Percentiles rank a stretch among this genome's conserved stretches.
phyloP scores from a whole-genome alignment of 2,113 vertebrate genomes.

The Taxidea taxus region DNA sequence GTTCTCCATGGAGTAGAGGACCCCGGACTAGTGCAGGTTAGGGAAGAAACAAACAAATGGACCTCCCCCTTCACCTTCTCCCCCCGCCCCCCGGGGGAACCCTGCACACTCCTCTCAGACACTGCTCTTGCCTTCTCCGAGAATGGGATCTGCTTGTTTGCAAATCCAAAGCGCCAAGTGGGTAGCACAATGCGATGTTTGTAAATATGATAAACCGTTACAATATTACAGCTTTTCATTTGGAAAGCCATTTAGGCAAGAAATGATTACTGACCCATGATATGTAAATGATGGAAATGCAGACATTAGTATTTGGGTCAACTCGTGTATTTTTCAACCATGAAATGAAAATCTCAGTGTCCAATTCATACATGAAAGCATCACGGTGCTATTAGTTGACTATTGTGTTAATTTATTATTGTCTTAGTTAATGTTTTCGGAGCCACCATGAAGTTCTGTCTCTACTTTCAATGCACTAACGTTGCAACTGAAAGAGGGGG shows the following conservation, averaged over 20 bases:
- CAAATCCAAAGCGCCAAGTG: constrained; percentile 68
- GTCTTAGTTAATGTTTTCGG: constrained; percentile 79
- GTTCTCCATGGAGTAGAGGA: not conserved
- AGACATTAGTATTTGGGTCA: constrained; percentile 88
- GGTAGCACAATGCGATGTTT: constrained; percentile 78
- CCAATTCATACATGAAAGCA: constrained; percentile 82
- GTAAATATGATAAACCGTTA: constrained; percentile 83
- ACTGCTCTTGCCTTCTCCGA: not conserved
- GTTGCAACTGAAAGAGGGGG: not conserved
- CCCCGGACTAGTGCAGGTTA: constrained; percentile 46
- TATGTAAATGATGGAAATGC: constrained; percentile 84
- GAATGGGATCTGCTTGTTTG: constrained; percentile 60
- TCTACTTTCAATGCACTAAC: not conserved
- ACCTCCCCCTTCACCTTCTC: not conserved
- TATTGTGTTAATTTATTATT: constrained; percentile 82
- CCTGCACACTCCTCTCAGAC: not conserved
- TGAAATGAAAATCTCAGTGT: constrained; percentile 85
- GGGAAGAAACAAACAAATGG: constrained; percentile 58
- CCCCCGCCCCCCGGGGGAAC: accelerated
- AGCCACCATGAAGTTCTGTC: constrained; percentile 39
- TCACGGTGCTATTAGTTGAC: constrained; percentile 75
- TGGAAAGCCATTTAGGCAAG: constrained; percentile 84
- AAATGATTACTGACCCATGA: constrained; percentile 85
- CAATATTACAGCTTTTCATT: constrained; percentile 83
- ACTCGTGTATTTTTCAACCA: constrained; percentile 86